These are phyloP conservation scores for Tamandua tetradactyla DNA, from an alignment of 2,797 vertebrate species.

Conservation along the genomic window DNA sequence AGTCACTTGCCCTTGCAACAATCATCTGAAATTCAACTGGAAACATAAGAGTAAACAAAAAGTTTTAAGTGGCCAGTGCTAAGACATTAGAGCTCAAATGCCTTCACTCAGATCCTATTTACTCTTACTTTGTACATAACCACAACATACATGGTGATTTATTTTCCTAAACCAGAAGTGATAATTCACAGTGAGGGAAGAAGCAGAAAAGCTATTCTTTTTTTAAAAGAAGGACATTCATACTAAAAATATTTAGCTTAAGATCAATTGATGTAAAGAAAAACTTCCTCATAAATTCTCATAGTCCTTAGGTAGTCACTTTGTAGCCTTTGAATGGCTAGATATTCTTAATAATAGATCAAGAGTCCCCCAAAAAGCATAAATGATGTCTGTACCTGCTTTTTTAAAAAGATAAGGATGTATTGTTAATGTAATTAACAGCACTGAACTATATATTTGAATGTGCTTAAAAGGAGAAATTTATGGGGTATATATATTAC, in stretches of 20 bases:
- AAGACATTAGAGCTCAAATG: background rate
- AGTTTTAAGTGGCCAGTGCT: background rate
- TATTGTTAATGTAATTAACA: too few relatives aligned
- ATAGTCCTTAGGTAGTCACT: background rate
- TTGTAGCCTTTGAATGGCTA: background rate
- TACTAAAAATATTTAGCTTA: background rate
- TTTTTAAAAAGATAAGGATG: background rate
- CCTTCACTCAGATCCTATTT: background rate
- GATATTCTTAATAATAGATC: constrained; percentile 4
- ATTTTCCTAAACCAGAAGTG: background rate
- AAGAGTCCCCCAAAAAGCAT: constrained; percentile 19
- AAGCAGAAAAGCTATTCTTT: background rate
- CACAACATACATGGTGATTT: background rate
- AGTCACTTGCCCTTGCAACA: background rate
- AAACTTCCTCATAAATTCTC: background rate
- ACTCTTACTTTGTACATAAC: constrained; percentile 1
- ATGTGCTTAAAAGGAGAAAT: too few relatives aligned
- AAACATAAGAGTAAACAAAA: background rate
- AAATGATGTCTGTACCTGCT: background rate
- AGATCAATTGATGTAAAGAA: background rate
- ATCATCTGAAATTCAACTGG: background rate
- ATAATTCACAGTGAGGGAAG: background rate
- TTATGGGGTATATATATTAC: too few relatives aligned
- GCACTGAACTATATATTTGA: too few relatives aligned
- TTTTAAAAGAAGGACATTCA: background rate